Conservation (phyloP, 2,797 vertebrate genomes). For the Hyperoplus immaculatus region DNA sequence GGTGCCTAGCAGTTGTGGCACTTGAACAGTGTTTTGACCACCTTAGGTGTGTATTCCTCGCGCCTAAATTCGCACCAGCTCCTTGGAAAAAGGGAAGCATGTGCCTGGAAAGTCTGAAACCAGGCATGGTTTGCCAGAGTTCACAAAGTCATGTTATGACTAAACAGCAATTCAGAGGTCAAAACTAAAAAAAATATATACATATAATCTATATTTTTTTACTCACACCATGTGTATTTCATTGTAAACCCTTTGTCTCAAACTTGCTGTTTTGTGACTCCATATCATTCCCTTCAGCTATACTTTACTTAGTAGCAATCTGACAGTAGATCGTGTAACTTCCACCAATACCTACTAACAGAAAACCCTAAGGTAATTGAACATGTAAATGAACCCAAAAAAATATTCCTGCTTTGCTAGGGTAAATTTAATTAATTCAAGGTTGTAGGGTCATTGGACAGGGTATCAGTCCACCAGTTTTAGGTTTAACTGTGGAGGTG, state of each 20-base stretch:
- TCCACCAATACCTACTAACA: not conserved
- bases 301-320: not conserved
- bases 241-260: not conserved
- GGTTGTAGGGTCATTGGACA: conserved; percentile 50
- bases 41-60: conserved; percentile 54
- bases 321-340: too few species aligned
- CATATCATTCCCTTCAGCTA: not conserved
- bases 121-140: conserved; percentile 43
- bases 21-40: not conserved
- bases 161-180: not conserved
- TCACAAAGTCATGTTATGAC: conserved; percentile 15
- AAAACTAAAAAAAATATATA: too few species aligned
- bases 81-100: conserved; percentile 55
- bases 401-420: not conserved
- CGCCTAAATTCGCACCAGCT: conserved; percentile 56
- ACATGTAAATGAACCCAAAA: not conserved
- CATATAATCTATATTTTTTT: too few species aligned
- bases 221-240: not conserved
- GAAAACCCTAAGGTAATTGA: not conserved
- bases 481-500: conserved; percentile 61
- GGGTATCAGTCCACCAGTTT: conserved; percentile 39
- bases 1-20: not conserved
- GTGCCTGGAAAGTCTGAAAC: conserved; percentile 7
- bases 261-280: not conserved
- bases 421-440: too few species aligned